These are phyloP conservation scores for Lithophane ornitopus DNA, from an alignment of 2,888 invertebrate genomes.

Conservation along the genomic window DNA sequence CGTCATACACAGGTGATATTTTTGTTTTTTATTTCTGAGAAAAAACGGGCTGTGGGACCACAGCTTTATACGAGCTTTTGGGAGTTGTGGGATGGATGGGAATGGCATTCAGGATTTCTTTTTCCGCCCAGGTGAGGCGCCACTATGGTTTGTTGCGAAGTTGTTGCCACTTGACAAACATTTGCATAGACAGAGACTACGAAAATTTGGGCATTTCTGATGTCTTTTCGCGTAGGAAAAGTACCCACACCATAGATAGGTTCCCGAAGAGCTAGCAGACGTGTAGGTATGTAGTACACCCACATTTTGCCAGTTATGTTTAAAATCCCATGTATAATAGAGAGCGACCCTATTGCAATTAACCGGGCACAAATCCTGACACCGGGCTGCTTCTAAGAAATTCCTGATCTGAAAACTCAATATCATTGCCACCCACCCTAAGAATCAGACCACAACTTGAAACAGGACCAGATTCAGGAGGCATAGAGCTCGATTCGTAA, in stretches of 20 bases:
- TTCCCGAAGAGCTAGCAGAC: no score
- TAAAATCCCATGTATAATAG: neutral
- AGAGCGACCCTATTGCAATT: neutral
- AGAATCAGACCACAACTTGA: no score
- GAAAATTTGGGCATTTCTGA: no score
- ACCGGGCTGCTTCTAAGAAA: neutral
- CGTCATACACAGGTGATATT: no score
- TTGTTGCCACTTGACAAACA: neutral
- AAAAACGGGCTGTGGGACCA: neutral
- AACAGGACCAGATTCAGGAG: no score
- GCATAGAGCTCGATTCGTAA: no score
- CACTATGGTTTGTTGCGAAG: neutral
- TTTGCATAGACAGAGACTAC: no score
- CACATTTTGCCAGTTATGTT: neutral
- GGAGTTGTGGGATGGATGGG: neutral
- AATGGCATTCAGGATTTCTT: neutral
- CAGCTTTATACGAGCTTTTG: neutral
- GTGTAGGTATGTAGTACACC: neutral
- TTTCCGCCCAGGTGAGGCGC: neutral
- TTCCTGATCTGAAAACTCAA: neutral
- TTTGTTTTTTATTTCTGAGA: neutral
- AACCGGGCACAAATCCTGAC: no score
- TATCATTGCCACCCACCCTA: neutral
- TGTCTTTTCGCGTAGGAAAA: no score
- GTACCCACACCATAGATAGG: no score